Evolutionary conservation across 1,140 invertebrate genomes (phyloP), one percentile per base, ranked within the genome.

Genomic region (Uloborus diversus): DNA sequence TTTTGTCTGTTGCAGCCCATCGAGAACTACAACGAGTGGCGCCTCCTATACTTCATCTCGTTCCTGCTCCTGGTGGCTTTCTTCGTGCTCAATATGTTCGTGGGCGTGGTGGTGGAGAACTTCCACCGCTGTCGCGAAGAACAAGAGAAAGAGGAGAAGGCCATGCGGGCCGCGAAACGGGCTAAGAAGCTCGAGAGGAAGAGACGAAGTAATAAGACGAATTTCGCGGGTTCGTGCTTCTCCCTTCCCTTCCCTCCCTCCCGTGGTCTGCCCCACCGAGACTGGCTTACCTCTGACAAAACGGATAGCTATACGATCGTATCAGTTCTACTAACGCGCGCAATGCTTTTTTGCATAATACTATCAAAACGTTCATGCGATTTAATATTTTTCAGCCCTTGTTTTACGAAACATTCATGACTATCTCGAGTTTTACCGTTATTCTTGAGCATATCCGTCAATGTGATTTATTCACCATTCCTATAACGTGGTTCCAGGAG

Each of bases 41-140:
- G 97, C 17, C 89, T 99, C 13, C 88, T 99, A 0, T 99, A 99
- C 88, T 99, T 99, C 87, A 99, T 99, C 71, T 96, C 98, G 0
- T 99, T 99, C 87, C 95, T 99, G 71, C 89, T 99, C 37, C 89
- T 99, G 47, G 98, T 99, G 70, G 98, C 97, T 28, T 99, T 99
- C 89, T 99, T 99, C 87, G 98, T 99, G 1, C 88, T 99, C 14
- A 99, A 99, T 90, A 99, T 99, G 98, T 99, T 99, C 86, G 98
- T 99, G 23, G 98, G 98, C 64, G 98, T 99, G 0, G 98, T 99
- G 1, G 98, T 99, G 14, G 98, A 99, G 88, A 99, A 99, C 88
- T 99, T 99, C 86, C 98, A 99, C 85, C 92, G 98, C 59, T 99
- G 98, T 87, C 91, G 98, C 30, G 97, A 99, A 86, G 96, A 99